Conservation (phyloP, 2,797 vertebrate genomes). For the Pipistrellus nathusii region DNA sequence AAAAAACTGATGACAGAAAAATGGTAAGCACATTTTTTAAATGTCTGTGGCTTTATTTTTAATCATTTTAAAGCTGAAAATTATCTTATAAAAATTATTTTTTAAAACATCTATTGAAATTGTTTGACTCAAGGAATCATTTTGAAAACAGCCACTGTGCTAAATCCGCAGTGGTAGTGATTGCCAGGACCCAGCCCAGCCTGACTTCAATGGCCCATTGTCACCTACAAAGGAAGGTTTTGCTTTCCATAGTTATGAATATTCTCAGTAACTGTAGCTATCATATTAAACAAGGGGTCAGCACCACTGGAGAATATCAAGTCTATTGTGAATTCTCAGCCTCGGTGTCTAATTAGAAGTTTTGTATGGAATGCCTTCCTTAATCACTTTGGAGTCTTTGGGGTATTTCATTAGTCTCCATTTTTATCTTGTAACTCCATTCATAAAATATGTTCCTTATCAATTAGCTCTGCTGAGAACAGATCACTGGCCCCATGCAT, state of each 20-base stretch:
- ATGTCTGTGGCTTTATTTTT: neutral
- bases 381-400: slow-evolving; percentile 80
- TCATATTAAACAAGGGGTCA: slow-evolving; percentile 77
- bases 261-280: slow-evolving; percentile 57
- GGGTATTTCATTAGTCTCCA: slow-evolving; percentile 80
- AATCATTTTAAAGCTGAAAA: slow-evolving; percentile 1
- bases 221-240: slow-evolving; percentile 66
- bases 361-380: slow-evolving; percentile 76
- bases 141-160: neutral
- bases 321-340: slow-evolving; percentile 78
- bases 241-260: slow-evolving; percentile 59
- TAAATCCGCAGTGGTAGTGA: neutral
- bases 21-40: neutral
- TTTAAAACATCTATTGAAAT: slow-evolving; percentile 34
- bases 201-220: slow-evolving; percentile 31
- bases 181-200: neutral
- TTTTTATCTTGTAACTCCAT: slow-evolving; percentile 83
- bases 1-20: slow-evolving; percentile 40
- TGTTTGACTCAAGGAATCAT: slow-evolving; percentile 49
- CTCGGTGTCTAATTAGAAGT: slow-evolving; percentile 76
- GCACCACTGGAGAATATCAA: slow-evolving; percentile 64
- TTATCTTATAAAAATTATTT: slow-evolving; percentile 27
- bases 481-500: slow-evolving; percentile 43
- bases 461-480: slow-evolving; percentile 73
- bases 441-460: slow-evolving; percentile 84